Percentiles rank a stretch among this genome's conserved stretches.
These are phyloP conservation scores for Trichomalopsis sarcophagae DNA, from an alignment of 1,140 invertebrate species.

Conservation along the genomic window DNA sequence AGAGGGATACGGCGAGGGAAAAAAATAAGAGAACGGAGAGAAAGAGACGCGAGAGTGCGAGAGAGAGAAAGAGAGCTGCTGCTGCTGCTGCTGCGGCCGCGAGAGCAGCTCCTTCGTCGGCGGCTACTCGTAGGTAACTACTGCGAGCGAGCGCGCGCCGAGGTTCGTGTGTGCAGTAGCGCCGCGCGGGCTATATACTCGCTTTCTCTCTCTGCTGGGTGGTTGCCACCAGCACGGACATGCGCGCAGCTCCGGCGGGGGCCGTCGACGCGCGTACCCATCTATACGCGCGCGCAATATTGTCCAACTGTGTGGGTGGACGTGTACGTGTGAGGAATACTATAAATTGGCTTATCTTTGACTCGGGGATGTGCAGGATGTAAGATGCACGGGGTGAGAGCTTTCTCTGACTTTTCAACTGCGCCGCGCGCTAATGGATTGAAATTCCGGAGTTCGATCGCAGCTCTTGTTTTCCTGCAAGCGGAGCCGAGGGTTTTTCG, in stretches of 20 bases:
- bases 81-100: neutral
- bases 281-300: neutral
- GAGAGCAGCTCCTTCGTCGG: slow-evolving; percentile 20
- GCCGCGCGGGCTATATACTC: neutral
- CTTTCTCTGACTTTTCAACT: neutral
- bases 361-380: neutral
- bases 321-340: neutral
- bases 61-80: slow-evolving; percentile 42
- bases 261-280: neutral
- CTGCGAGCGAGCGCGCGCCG: neutral
- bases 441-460: neutral
- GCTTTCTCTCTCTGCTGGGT: neutral
- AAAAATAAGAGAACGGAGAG: neutral
- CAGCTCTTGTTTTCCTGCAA: neutral
- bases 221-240: slow-evolving; percentile 46
- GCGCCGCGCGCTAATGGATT: neutral
- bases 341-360: slow-evolving; percentile 30
- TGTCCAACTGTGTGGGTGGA: neutral
- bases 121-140: slow-evolving; percentile 50
- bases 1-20: neutral
- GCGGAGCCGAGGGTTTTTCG: too few species aligned
- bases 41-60: neutral
- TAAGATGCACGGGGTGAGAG: neutral
- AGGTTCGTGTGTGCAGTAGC: neutral
- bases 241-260: slow-evolving; percentile 36